A percentile compares a stretch with the other conserved stretches of the same genome.
These are phyloP conservation scores for Lanistes nyassanus DNA, from an alignment of 1,140 invertebrate genomes.

Conservation along the genomic window DNA sequence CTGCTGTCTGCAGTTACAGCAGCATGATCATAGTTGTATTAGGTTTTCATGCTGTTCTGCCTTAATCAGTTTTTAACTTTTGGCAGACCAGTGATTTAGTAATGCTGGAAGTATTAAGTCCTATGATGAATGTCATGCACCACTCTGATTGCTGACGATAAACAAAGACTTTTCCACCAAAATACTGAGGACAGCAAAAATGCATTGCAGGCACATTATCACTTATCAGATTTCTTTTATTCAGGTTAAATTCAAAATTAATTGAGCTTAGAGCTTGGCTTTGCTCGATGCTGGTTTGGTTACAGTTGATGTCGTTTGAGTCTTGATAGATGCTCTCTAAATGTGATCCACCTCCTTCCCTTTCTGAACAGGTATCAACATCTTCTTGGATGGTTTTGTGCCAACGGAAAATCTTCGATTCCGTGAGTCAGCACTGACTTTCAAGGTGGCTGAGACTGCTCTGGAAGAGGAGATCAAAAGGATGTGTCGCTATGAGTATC, in stretches of 20 bases:
- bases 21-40: too few relatives aligned
- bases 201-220: neutral
- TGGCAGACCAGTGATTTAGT: too few relatives aligned
- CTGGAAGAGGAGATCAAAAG: slow-evolving; percentile 97
- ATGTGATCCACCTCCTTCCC: slow-evolving; percentile 10
- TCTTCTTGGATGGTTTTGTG: slow-evolving; percentile 99
- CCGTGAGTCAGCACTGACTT: slow-evolving; percentile 93
- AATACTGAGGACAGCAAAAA: too few relatives aligned
- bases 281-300: too few relatives aligned
- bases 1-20: too few relatives aligned
- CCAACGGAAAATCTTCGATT: slow-evolving; percentile 99
- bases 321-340: too few relatives aligned
- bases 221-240: neutral
- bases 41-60: too few relatives aligned
- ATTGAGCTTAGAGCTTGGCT: too few relatives aligned
- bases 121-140: neutral
- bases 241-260: too few relatives aligned
- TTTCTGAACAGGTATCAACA: slow-evolving; percentile 86
- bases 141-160: neutral
- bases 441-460: slow-evolving; percentile 98
- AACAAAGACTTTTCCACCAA: neutral
- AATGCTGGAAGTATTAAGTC: too few relatives aligned
- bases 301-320: too few relatives aligned
- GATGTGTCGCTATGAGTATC: slow-evolving; percentile 96
- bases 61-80: too few relatives aligned